A percentile compares a stretch with the other conserved stretches of the same genome.
Evolutionary conservation across 2,797 vertebrate genomes (phyloP).

Genomic region (Sylvia borin): DNA sequence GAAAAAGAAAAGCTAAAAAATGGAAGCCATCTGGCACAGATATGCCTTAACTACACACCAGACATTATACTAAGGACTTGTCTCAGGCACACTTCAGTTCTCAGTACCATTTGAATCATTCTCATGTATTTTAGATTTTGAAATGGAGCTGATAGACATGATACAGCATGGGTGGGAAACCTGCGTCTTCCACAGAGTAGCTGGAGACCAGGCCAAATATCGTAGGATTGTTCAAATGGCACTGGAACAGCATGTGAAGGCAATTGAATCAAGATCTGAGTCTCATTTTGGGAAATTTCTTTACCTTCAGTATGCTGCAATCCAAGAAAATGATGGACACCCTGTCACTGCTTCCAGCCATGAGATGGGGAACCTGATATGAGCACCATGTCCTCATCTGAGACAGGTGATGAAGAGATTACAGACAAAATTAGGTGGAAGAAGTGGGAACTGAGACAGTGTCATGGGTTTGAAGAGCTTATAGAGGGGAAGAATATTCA

Average conservation of each 20-base stretch:
- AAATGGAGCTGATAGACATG: not conserved
- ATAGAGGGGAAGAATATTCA: not conserved
- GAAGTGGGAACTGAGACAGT: not conserved
- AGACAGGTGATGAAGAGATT: not conserved
- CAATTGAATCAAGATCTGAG: not conserved
- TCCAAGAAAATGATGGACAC: not conserved
- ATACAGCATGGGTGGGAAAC: not conserved
- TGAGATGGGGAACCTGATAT: not conserved
- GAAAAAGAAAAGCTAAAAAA: not conserved
- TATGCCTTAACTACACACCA: not conserved
- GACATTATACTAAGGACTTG: fast-evolving
- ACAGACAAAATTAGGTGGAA: not conserved
- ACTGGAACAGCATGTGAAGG: not conserved
- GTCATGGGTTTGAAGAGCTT: not conserved
- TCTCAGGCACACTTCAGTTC: not conserved
- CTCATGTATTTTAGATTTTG: not conserved
- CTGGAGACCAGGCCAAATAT: not conserved
- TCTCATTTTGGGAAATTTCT: not conserved
- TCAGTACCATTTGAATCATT: not conserved
- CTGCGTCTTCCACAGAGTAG: not conserved
- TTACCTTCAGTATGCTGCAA: not conserved
- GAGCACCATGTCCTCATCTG: not conserved
- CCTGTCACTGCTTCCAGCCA: not conserved
- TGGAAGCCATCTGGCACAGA: not conserved
- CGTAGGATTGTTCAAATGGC: not conserved